Evolutionary conservation across 2,113 vertebrate genomes (phyloP), one percentile per base, ranked within the genome.

Genomic region (Cyanoderma ruficeps): DNA sequence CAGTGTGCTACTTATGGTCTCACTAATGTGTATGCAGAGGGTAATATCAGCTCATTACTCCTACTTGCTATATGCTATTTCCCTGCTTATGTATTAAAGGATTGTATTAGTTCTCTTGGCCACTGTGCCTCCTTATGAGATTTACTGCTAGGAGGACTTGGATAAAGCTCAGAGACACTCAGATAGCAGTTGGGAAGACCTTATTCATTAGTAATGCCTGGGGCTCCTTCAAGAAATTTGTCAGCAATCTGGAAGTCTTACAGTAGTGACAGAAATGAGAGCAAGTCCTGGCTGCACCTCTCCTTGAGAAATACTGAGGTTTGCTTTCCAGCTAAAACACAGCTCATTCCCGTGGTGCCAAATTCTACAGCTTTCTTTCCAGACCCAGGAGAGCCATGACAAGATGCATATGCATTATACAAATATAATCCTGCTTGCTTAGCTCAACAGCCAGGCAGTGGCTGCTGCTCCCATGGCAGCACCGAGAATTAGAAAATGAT

Each of bases 111-210:
- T 52, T 88, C 60, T 64, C 56, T 93, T 91, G 89, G 89, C 84
- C 52, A 27, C 64, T 41, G 28, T 31, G 27, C 31, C 47, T 93
- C 33, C 12, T 81, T 63, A 30, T 59, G 79, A 90, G 70, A 88
- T 92, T 88, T 96, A 88, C 52, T 64, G 56, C 79, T 90, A 44
- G 60, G 52, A 90, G 60, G 33, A 92, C 44, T 92, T 96, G 85
- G 59, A 81, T 56, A 56, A 63, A 80, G 42, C 79, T 86, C 82
- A 49, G 71, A 68, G 71, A 39, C 27, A 21, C 41, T 89, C 77
- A 77, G 59, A 63, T 31, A 90, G 52, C 63, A 64, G 5, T 30
- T 86, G 79, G 56, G 82, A 93, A 70, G 71, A 60, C 18, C 60
- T 95, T 83, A 55, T n/a, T 60, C 78, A 4, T 47, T 75, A 4